Base-by-base conservation (phyloP, 2,888 invertebrate genomes). In the Bhutanitis thaidina region DNA sequence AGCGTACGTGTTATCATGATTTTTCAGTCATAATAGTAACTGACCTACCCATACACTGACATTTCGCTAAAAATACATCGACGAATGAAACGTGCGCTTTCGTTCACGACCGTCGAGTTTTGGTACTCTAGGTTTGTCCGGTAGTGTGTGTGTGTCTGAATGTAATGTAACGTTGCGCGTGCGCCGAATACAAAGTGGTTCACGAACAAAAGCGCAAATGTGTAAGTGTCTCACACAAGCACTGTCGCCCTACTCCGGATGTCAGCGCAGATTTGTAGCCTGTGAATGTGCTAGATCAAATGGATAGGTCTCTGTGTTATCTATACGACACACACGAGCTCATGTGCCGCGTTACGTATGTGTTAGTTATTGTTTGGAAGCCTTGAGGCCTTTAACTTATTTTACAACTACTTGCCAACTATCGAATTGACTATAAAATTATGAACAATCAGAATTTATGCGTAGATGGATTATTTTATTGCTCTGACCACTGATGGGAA, bases 281-380 rank as follows among this genome's bases (percentile, higher is more conserved):
- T 78, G 80, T 79, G 82, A 82, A 81, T 79, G 74, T 77, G 67
- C 82, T 86, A 84, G 79, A 79, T 84, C 71, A 75, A 81, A 82
- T 78, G 80, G 79, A 85, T 83, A 82, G 74, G 63, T 74, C 73
- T 71, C 68, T 69, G 68, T 74, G 73, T 77, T 82, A 80, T 80
- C 80, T 80, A 62, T 63, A 69, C 65, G 69, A 75, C 74, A 72
- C 74, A 72, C 71, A 61, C 59, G 66, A 53, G 68, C 71, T 70
- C 71, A 69, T 63, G 60, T 57, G 52, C 57, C 52, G 57, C 57
- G 56, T 49, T 35, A 14, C 25, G 41, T 40, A 16, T 57, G 56
- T 62, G 66, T 65, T 63, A 52, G 62, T 62, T 65, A 70, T 70
- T 72, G 69, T 72, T 67, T 64, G 58, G 63, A 62, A 69, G 67